Evolutionary conservation across 2,113 vertebrate genomes (phyloP).

Genomic region (Xenopus borealis): DNA sequence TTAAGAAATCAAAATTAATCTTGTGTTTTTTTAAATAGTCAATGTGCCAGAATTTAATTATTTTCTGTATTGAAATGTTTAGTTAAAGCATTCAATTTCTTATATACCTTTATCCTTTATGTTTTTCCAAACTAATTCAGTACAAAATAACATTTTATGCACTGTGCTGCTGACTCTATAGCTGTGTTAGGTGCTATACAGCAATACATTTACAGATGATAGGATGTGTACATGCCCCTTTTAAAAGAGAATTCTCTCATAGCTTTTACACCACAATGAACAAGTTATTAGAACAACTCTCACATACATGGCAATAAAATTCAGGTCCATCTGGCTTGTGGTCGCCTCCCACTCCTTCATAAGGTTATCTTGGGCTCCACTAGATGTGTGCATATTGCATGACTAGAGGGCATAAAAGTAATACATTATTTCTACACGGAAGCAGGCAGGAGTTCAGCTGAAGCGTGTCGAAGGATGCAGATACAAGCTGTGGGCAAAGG

Average conservation of each 20-base stretch:
- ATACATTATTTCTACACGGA: slow-evolving; percentile 25
- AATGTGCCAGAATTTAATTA: too few species aligned
- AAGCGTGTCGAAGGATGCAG: slow-evolving; percentile 25
- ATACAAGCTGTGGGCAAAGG: background rate
- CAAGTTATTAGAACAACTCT: background rate
- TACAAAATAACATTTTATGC: too few species aligned
- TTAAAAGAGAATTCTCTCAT: background rate
- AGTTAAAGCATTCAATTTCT: too few species aligned
- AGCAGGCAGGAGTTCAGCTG: slow-evolving; percentile 22
- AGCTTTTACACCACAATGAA: background rate
- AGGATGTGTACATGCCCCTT: too few species aligned
- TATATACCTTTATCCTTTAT: too few species aligned
- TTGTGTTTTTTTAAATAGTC: too few species aligned
- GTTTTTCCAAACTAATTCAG: too few species aligned
- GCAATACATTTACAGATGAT: too few species aligned
- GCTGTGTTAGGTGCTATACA: too few species aligned
- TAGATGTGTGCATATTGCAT: slow-evolving; percentile 39
- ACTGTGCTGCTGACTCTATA: too few species aligned
- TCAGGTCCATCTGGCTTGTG: slow-evolving; percentile 26
- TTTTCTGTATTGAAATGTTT: too few species aligned
- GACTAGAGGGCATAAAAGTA: slow-evolving; percentile 37
- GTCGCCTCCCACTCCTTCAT: slow-evolving; percentile 21
- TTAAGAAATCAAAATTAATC: too few species aligned
- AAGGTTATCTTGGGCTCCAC: slow-evolving; percentile 16
- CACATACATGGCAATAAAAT: slow-evolving; percentile 5